These are phyloP conservation scores for Spea bombifrons DNA, from an alignment of 2,113 vertebrate genomes.

Conservation along the genomic window DNA sequence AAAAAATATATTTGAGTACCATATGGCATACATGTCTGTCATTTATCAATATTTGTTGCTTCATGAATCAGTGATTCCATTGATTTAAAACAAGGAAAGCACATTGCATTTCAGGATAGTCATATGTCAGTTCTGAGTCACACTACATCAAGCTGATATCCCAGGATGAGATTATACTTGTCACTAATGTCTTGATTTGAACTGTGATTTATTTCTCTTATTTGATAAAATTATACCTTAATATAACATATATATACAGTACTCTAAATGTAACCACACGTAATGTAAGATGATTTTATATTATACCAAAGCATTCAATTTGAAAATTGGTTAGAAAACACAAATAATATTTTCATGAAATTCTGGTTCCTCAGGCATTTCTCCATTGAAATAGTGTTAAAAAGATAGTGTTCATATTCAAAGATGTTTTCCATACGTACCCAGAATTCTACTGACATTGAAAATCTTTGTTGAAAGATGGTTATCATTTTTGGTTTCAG, in stretches of 20 bases:
- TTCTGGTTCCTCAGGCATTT: too few relatives aligned
- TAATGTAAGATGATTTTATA: too few relatives aligned
- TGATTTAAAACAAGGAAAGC: slow-evolving; percentile 27
- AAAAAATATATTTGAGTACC: neutral
- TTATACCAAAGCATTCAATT: too few relatives aligned
- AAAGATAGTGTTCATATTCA: too few relatives aligned
- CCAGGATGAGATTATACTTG: slow-evolving; percentile 16
- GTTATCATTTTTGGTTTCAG: too few relatives aligned
- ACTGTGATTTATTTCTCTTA: slow-evolving; percentile 16
- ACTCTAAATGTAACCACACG: too few relatives aligned
- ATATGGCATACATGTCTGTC: slow-evolving; percentile 9
- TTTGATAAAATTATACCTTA: neutral
- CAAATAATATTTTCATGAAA: too few relatives aligned
- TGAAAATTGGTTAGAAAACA: too few relatives aligned
- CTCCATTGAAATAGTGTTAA: too few relatives aligned
- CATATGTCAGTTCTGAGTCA: neutral
- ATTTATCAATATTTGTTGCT: slow-evolving; percentile 23
- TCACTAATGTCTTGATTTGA: slow-evolving; percentile 37
- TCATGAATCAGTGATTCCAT: slow-evolving; percentile 33
- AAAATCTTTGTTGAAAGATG: too few relatives aligned
- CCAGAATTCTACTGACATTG: too few relatives aligned
- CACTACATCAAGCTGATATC: slow-evolving; percentile 30
- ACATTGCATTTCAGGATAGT: slow-evolving; percentile 32
- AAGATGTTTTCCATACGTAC: too few relatives aligned
- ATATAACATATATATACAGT: neutral